Evolutionary conservation across 2,797 vertebrate genomes (phyloP).

Genomic region (Ctenopoma multispine): DNA sequence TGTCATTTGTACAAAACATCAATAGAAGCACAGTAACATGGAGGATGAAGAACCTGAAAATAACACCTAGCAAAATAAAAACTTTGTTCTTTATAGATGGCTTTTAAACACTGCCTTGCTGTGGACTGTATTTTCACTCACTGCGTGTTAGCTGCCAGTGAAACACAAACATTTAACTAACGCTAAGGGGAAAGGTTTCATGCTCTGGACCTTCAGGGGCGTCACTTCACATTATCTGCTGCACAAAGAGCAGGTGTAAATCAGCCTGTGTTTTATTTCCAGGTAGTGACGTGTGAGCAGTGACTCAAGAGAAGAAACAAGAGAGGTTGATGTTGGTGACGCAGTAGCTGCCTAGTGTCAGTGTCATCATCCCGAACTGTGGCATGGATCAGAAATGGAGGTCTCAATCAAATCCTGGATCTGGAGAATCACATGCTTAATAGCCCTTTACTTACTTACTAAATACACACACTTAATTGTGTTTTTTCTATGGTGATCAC

Average conservation of each 20-base stretch:
- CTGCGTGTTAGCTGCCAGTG: conserved; percentile 15
- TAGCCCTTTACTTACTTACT: too few relatives aligned
- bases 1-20: neutral
- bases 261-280: conserved; percentile 53
- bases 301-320: neutral
- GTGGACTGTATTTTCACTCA: neutral
- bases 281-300: conserved; percentile 65
- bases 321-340: too few relatives aligned
- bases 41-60: neutral
- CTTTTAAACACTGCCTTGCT: neutral
- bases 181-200: conserved; percentile 33
- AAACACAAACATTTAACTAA: conserved; percentile 49
- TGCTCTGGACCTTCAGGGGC: conserved; percentile 26
- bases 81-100: neutral
- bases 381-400: too few relatives aligned
- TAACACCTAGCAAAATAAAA: neutral
- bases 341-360: too few relatives aligned
- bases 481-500: rapidly evolving
- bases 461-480: neutral
- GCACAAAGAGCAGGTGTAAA: conserved; percentile 62
- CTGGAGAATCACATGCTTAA: too few relatives aligned
- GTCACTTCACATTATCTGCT: conserved; percentile 36
- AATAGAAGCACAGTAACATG: neutral
- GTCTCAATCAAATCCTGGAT: too few relatives aligned
- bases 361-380: too few relatives aligned